These are phyloP conservation scores for Chiloscyllium plagiosum DNA, from an alignment of 2,113 vertebrate species.

Conservation along the genomic window DNA sequence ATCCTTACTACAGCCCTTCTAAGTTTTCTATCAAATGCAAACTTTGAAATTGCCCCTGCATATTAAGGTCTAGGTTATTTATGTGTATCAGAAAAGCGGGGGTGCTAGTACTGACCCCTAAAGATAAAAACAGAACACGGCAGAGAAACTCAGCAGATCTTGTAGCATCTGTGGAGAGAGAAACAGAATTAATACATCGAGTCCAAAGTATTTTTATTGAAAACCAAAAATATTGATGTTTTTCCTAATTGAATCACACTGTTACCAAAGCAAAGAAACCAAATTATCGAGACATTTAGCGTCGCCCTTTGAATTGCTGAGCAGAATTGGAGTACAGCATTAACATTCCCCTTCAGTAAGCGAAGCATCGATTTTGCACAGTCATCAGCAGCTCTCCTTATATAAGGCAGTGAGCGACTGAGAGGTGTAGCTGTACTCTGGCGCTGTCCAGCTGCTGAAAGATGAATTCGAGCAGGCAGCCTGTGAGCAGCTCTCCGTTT, in stretches of 20 bases:
- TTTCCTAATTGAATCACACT: not conserved
- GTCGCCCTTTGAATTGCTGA: conserved; percentile 16
- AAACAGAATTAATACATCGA: no score
- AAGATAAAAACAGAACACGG: no score
- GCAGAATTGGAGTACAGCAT: no score
- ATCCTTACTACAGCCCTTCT: no score
- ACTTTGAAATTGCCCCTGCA: no score
- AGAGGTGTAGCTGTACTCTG: not conserved
- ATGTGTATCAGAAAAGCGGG: no score
- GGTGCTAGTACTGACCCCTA: no score
- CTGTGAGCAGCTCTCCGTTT: not conserved
- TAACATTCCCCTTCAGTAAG: not conserved
- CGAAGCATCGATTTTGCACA: not conserved
- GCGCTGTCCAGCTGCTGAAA: not conserved
- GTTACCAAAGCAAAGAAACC: not conserved
- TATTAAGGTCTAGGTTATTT: no score
- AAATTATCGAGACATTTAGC: not conserved
- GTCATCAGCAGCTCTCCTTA: not conserved
- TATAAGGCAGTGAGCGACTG: not conserved
- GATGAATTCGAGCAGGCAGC: not conserved
- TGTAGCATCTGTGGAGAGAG: no score
- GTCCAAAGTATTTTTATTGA: not conserved
- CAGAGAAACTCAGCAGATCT: no score
- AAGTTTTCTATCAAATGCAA: no score
- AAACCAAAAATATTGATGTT: not conserved